Percentiles rank a stretch among this genome's conserved stretches.
Conservation (phyloP, 1,140 invertebrate species). For the Calliopsis andreniformis region DNA sequence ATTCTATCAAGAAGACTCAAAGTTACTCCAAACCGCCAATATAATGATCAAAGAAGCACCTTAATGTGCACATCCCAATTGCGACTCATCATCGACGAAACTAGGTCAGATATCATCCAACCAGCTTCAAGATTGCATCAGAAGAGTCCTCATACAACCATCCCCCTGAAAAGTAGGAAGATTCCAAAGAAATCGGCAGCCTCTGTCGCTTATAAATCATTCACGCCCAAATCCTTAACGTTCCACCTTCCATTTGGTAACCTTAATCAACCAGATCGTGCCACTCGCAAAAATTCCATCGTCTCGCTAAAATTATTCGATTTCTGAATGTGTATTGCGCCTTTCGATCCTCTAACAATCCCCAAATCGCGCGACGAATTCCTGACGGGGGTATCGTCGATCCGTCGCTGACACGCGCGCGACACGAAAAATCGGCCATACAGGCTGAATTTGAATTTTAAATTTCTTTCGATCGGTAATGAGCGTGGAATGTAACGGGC, state of each 20-base stretch:
- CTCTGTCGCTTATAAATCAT: neutral
- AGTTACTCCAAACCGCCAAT: too few species aligned
- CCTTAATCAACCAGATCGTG: neutral
- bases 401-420: conserved; percentile 22
- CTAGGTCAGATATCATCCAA: too few species aligned
- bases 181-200: too few species aligned
- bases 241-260: too few species aligned
- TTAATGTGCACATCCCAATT: too few species aligned
- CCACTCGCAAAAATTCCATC: neutral
- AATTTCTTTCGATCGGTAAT: conserved; percentile 70
- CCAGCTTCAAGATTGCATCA: neutral
- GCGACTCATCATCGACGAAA: too few species aligned
- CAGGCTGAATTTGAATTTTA: conserved; percentile 73
- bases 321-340: neutral
- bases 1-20: too few species aligned
- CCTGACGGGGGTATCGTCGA: conserved; percentile 1
- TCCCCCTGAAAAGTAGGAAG: too few species aligned
- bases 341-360: conserved; percentile 35
- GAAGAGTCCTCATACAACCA: too few species aligned
- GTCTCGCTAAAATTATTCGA: neutral
- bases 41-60: too few species aligned
- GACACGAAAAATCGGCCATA: conserved; percentile 63
- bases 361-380: conserved; percentile 29
- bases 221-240: neutral
- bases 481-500: conserved; percentile 76